A percentile compares a stretch with the other conserved stretches of the same genome.
Conservation (phyloP, 2,797 vertebrate genomes). For the Coranthus polyacanthus region DNA sequence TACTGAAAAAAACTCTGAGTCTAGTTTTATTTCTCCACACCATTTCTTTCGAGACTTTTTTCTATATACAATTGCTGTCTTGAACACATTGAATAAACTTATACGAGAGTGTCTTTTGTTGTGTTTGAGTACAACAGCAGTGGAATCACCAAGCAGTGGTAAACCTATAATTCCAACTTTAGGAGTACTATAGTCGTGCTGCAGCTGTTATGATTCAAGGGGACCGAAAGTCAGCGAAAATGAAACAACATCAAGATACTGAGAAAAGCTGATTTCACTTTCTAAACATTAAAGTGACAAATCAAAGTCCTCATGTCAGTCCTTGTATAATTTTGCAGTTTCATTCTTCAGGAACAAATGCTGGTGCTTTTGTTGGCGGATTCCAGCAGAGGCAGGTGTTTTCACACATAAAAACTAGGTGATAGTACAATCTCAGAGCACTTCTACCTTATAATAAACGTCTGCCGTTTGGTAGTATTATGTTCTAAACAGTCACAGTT, state of each 20-base stretch:
- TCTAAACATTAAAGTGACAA: constrained; percentile 10
- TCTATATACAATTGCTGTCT: neutral
- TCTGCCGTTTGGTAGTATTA: neutral
- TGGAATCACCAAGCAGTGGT: constrained; percentile 31
- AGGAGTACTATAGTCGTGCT: constrained; percentile 33
- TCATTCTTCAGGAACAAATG: too few species aligned
- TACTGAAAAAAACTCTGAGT: neutral
- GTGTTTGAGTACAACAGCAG: constrained; percentile 33
- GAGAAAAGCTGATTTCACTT: neutral
- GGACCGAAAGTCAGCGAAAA: constrained; percentile 39
- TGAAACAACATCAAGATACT: constrained; percentile 8
- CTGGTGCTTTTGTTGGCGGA: too few species aligned
- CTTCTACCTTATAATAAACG: neutral
- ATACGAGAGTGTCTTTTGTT: constrained; percentile 45
- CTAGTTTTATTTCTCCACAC: constrained; percentile 1
- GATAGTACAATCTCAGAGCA: neutral
- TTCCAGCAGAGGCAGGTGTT: too few species aligned
- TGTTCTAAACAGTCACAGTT: too few species aligned
- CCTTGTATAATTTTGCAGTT: too few species aligned
- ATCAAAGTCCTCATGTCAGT: too few species aligned
- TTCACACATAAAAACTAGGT: too few species aligned
- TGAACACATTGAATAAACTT: constrained; percentile 19
- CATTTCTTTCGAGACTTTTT: neutral
- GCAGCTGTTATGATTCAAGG: constrained; percentile 51
- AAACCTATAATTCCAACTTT: constrained; percentile 56